Evolutionary conservation across 1,140 invertebrate species (phyloP).

Genomic region (Eurosta solidaginis): DNA sequence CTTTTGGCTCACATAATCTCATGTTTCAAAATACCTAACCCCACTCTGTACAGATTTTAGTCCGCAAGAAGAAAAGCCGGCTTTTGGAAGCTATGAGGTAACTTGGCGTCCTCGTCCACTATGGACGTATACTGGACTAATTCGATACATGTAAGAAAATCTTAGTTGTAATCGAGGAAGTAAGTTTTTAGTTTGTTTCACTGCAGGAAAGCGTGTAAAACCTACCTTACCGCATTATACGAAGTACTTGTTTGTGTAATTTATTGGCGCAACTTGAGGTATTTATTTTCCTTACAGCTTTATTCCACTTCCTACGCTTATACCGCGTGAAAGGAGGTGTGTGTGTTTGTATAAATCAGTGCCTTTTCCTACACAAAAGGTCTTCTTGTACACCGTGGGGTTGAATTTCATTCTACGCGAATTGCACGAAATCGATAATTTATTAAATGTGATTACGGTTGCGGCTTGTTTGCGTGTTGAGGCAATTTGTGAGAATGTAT

Average conservation of each 20-base stretch:
- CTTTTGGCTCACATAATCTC: too few species aligned
- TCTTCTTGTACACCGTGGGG: neutral
- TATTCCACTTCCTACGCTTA: neutral
- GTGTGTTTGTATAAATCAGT: too few species aligned
- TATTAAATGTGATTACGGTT: constrained; percentile 26
- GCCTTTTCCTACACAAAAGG: neutral
- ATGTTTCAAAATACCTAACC: too few species aligned
- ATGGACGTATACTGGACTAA: too few species aligned
- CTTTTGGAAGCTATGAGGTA: too few species aligned
- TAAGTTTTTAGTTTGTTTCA: too few species aligned
- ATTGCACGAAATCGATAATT: constrained; percentile 26
- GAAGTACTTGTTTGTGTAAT: neutral
- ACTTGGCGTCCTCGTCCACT: too few species aligned
- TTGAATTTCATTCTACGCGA: constrained; percentile 11
- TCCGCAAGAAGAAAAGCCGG: too few species aligned
- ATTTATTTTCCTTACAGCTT: neutral
- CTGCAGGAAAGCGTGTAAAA: neutral
- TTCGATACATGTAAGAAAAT: too few species aligned
- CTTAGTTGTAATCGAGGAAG: too few species aligned
- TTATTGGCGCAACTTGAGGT: neutral
- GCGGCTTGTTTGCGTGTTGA: constrained; percentile 12
- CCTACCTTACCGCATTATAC: neutral
- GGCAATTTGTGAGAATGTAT: neutral
- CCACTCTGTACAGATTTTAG: too few species aligned
- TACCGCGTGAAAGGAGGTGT: too few species aligned